These are phyloP conservation scores for Rapana venosa DNA, from an alignment of 2,888 invertebrate species.

Conservation along the genomic window DNA sequence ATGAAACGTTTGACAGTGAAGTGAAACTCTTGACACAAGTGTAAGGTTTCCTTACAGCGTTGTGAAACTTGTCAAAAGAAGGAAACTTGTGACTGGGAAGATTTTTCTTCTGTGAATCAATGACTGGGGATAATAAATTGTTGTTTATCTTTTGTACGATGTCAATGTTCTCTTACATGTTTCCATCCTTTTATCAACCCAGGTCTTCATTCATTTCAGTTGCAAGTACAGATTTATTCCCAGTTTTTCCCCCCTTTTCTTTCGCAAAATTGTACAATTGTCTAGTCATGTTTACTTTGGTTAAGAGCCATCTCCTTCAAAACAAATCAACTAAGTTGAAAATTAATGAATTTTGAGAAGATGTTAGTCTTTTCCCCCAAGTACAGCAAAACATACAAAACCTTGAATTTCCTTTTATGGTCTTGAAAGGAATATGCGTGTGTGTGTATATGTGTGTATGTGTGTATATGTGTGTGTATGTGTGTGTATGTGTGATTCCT, in stretches of 20 bases:
- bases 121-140: no score
- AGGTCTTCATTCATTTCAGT: background rate
- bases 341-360: background rate
- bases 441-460: background rate
- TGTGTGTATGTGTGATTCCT: slow-evolving; percentile 28
- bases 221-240: background rate
- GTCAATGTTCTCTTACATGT: background rate
- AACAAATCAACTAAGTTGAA: background rate
- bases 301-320: background rate
- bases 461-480: background rate
- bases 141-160: no score
- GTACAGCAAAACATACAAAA: background rate
- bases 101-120: no score
- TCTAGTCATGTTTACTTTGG: background rate
- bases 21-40: no score
- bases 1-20: no score
- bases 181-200: background rate
- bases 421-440: background rate
- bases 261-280: background rate
- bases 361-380: background rate
- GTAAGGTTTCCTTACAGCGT: no score
- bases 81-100: no score
- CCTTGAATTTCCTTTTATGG: background rate
- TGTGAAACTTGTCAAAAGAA: no score
- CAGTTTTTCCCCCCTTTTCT: background rate